phyloP scores from a whole-genome alignment of 2,113 vertebrate genomes.

The Pelusios castaneus region DNA sequence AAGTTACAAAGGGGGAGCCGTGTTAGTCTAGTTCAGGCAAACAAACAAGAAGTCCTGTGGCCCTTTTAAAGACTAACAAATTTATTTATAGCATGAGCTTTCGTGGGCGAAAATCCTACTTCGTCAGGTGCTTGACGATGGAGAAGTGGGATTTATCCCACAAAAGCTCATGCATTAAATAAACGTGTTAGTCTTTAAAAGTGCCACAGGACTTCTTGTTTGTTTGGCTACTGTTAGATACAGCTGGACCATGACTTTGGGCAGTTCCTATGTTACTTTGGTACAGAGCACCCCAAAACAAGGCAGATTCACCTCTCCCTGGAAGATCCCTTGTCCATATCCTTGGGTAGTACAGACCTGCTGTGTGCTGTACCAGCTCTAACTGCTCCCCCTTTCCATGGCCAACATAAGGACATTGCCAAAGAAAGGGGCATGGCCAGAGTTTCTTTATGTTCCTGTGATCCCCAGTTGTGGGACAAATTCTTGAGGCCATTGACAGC shows the following conservation, averaged over 20 bases:
- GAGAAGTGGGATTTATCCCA: too few relatives aligned
- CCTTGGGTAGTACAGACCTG: not conserved
- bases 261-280: not conserved
- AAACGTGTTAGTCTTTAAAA: too few relatives aligned
- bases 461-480: not conserved
- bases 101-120: too few relatives aligned
- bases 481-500: not conserved
- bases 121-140: too few relatives aligned
- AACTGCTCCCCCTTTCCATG: not conserved
- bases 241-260: not conserved
- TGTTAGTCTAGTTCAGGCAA: too few relatives aligned
- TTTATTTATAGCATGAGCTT: too few relatives aligned
- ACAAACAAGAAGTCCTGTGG: too few relatives aligned
- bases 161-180: too few relatives aligned
- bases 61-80: too few relatives aligned
- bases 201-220: too few relatives aligned
- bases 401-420: not conserved
- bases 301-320: not conserved
- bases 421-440: not conserved
- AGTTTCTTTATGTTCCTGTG: not conserved
- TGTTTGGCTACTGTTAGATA: not conserved
- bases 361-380: not conserved
- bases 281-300: not conserved
- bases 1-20: too few relatives aligned
- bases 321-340: not conserved